A percentile compares a stretch with the other conserved stretches of the same genome.
These are phyloP conservation scores for Prunella fulvescens DNA, from an alignment of 2,113 vertebrate genomes.

Conservation along the genomic window DNA sequence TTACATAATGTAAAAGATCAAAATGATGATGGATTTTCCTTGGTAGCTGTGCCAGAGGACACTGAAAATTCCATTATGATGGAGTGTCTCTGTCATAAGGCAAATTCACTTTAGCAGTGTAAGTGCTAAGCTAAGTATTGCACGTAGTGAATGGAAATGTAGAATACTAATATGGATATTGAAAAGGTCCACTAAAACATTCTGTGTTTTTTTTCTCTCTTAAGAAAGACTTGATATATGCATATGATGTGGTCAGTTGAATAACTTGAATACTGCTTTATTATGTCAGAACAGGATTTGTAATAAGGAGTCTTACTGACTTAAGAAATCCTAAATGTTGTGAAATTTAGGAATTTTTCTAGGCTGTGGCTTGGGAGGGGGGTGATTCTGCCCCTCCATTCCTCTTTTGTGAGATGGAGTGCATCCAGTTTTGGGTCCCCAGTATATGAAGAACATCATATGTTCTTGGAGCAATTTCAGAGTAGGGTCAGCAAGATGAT, in stretches of 20 bases:
- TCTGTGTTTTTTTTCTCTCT: not conserved
- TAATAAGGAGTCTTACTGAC: not conserved
- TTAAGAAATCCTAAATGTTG: not conserved
- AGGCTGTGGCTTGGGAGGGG: not conserved
- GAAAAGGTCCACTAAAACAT: not conserved
- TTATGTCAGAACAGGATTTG: not conserved
- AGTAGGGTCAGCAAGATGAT: not conserved
- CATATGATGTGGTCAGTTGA: not conserved
- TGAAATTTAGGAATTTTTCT: not conserved
- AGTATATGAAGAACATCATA: not conserved
- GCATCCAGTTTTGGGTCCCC: not conserved
- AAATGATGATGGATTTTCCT: not conserved
- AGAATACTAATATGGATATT: not conserved
- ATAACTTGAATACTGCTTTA: not conserved
- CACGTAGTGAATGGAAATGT: not conserved
- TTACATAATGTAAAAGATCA: not conserved
- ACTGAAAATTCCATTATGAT: not conserved
- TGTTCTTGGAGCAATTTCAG: not conserved
- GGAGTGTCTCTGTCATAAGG: not conserved
- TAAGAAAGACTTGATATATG: not conserved
- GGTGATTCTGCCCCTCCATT: not conserved
- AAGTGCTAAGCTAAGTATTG: not conserved
- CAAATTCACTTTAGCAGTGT: not conserved
- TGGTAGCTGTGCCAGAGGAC: not conserved
- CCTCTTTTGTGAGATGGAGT: not conserved